phyloP scores from a whole-genome alignment of 2,113 vertebrate genomes.

The Eolophus roseicapilla region DNA sequence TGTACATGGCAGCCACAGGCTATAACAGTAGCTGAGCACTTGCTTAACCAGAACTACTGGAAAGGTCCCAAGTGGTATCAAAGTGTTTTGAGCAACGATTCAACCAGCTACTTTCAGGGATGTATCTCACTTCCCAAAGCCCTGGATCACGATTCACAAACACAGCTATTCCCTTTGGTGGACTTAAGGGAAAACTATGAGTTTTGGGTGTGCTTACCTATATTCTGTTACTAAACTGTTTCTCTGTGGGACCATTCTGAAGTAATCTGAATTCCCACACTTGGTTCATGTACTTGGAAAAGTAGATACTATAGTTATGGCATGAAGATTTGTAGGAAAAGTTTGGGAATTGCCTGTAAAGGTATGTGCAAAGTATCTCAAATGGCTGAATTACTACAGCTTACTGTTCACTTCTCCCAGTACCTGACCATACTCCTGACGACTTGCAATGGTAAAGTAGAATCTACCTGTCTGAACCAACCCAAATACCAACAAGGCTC shows the following conservation, averaged over 20 bases:
- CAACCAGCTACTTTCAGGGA: not conserved
- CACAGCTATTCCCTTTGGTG: not conserved
- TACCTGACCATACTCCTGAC: not conserved
- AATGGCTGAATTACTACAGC: not conserved
- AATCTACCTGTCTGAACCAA: not conserved
- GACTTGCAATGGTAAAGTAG: not conserved
- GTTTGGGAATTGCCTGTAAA: not conserved
- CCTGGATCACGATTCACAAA: not conserved
- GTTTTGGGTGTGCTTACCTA: not conserved
- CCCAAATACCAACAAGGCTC: not conserved
- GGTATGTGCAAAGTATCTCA: not conserved
- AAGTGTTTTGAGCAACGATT: constrained; percentile 2
- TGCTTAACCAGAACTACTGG: constrained; percentile 28
- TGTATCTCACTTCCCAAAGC: constrained; percentile 2
- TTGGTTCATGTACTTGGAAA: not conserved
- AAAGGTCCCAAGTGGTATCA: constrained; percentile 9
- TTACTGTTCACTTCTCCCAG: not conserved
- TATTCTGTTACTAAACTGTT: not conserved
- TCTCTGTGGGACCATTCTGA: not conserved
- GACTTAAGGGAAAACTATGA: not conserved
- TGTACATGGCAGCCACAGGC: not conserved
- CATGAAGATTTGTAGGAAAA: not conserved
- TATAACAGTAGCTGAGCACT: not conserved
- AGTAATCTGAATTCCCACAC: not conserved
- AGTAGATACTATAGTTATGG: not conserved